Base-by-base conservation (phyloP, 2,113 vertebrate species). In the Mus spicilegus region DNA sequence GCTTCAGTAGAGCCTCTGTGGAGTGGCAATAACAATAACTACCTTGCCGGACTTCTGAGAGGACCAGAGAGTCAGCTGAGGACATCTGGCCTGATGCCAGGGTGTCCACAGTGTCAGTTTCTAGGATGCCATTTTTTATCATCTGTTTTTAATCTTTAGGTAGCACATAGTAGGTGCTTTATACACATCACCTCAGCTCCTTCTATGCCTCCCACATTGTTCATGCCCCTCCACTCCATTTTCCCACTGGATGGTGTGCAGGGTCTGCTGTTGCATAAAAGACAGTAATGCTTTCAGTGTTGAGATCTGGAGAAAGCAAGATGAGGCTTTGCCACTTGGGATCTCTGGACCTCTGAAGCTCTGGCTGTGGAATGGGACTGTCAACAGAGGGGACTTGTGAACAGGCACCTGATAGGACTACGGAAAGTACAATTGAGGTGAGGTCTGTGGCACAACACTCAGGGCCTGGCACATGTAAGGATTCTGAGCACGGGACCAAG, bases 341-440 rank as follows among this genome's bases (percentile, higher is more conserved):
- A 82, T 33, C 67, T 39, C 8, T 46, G 56, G 78, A 91, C 94
- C 30, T 58, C 77, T 76, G 80, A 85, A 85, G 36, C 84, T 81
- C 94, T 51, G 65, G 73, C 86, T 85, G 84, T 36, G 73, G 69
- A 91, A 93, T 22, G 49, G 87, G 82, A 24, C n/a, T 51, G 13
- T 81, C 54, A 36, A 17, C 26, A 86, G 63, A 12, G 94, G 69
- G 51, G 2, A 16, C 76, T 10, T 16, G 61, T 19, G 63, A 36
- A 36, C 11, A 87, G 61, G 84, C 42, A 65, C 39, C 3, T 56
- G 30, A 39, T 1, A 1, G 2, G 24, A 30, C 5, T 80, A 49
- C 22, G 33, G 82, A 49, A 87, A 42, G 20, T 11, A 1, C 1
- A 51, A 75, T 30, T 36, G 20, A 94, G 78, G 54, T 2, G 26